phyloP scores from a whole-genome alignment of 2,113 vertebrate genomes.

The Thinocorus orbignyianus region DNA sequence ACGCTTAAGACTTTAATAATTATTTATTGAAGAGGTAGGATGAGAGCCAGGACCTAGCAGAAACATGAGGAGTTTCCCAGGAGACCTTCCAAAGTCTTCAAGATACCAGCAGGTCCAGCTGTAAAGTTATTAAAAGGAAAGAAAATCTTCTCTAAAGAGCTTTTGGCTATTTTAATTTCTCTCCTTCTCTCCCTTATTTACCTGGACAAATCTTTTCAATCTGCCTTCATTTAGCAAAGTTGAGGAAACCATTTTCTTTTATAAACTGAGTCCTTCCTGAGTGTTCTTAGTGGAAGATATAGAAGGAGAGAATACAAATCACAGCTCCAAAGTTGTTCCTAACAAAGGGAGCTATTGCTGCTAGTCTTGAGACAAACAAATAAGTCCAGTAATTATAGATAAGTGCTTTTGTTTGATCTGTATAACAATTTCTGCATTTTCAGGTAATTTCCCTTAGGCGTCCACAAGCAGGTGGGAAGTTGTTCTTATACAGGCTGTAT shows the following conservation, averaged over 20 bases:
- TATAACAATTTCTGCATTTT: conserved; percentile 43
- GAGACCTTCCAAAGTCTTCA: background rate
- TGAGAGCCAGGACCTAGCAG: background rate
- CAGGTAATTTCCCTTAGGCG: conserved; percentile 46
- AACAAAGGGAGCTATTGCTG: background rate
- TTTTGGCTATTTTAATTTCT: background rate
- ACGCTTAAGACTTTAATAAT: background rate
- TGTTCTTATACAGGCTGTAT: background rate
- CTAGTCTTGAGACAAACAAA: conserved; percentile 27
- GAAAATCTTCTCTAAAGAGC: background rate
- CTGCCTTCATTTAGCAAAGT: conserved; percentile 25
- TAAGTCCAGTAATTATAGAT: conserved; percentile 66
- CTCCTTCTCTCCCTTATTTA: background rate
- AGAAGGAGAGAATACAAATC: conserved; percentile 15
- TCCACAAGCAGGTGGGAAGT: conserved; percentile 5
- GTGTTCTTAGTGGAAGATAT: background rate
- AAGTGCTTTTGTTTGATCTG: conserved; percentile 62
- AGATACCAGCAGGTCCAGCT: background rate
- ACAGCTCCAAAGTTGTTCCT: background rate
- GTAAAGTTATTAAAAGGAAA: background rate
- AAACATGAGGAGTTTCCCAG: background rate
- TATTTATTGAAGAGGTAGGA: conserved; percentile 23
- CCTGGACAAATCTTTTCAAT: conserved; percentile 11
- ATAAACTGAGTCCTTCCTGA: background rate
- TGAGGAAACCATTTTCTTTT: background rate